Conservation (phyloP, 2,888 invertebrate genomes). For the Heliconius ethilla region DNA sequence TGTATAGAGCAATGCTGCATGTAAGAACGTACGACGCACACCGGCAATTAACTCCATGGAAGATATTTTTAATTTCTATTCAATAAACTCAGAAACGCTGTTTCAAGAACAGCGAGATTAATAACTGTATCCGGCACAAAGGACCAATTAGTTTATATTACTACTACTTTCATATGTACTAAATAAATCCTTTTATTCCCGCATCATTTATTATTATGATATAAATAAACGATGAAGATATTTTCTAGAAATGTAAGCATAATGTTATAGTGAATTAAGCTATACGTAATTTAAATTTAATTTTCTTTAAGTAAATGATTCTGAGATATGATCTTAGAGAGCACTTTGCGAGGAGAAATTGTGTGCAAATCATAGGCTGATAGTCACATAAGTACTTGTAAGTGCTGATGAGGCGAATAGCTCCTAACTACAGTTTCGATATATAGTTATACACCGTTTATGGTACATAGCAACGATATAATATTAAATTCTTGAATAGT, state of each 20-base stretch:
- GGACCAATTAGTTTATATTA: slow-evolving; percentile 33
- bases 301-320: slow-evolving; percentile 25
- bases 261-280: neutral
- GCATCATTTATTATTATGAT: slow-evolving; percentile 3
- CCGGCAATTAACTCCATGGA: slow-evolving; percentile 12
- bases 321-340: slow-evolving; percentile 18
- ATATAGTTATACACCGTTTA: slow-evolving; percentile 4
- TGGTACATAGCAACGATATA: neutral
- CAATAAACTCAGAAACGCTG: slow-evolving; percentile 23
- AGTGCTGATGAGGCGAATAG: slow-evolving; percentile 25
- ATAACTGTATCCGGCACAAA: slow-evolving; percentile 46
- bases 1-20: neutral
- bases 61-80: slow-evolving; percentile 25
- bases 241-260: neutral
- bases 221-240: neutral
- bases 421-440: slow-evolving; percentile 26
- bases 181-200: slow-evolving; percentile 3
- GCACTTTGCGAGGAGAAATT: slow-evolving; percentile 27
- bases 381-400: slow-evolving; percentile 28
- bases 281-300: slow-evolving; percentile 22
- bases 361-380: slow-evolving; percentile 31
- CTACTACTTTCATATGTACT: slow-evolving; percentile 14
- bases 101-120: slow-evolving; percentile 24
- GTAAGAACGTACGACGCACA: neutral
- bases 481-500: neutral